Percentiles rank a stretch among this genome's conserved stretches.
Conservation (phyloP, 1,140 invertebrate species). For the Saxidomus purpurata region DNA sequence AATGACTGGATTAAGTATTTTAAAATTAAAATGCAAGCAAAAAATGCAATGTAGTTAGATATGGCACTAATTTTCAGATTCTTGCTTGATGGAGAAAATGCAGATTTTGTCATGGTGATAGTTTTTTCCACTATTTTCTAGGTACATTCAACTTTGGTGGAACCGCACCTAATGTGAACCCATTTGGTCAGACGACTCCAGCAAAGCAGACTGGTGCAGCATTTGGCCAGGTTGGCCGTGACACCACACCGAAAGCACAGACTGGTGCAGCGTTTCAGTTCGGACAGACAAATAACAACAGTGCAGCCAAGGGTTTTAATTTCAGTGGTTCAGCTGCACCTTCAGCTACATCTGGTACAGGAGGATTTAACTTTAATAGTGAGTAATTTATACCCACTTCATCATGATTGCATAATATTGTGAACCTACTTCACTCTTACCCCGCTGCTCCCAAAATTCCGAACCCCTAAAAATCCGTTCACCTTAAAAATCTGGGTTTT, state of each 20-base stretch:
- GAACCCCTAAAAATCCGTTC: neutral
- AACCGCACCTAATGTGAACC: constrained; percentile 58
- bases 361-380: constrained; percentile 61
- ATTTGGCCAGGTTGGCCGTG: constrained; percentile 23
- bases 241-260: constrained; percentile 45
- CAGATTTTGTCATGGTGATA: too few relatives aligned
- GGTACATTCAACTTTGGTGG: constrained; percentile 57
- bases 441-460: neutral
- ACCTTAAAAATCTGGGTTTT: neutral
- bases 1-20: too few relatives aligned
- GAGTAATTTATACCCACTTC: neutral
- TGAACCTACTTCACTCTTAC: neutral
- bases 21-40: too few relatives aligned
- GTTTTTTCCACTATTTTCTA: neutral
- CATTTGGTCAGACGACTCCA: constrained; percentile 62
- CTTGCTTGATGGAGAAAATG: too few relatives aligned
- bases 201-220: constrained; percentile 58
- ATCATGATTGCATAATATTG: neutral
- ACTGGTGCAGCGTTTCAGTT: constrained; percentile 51
- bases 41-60: too few relatives aligned
- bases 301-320: constrained; percentile 53
- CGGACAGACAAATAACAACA: constrained; percentile 56
- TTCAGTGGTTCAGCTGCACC: constrained; percentile 19
- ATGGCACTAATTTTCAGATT: too few relatives aligned
- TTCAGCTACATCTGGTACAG: neutral